phyloP scores from a whole-genome alignment of 2,113 vertebrate species.

The Hippolais icterina region DNA sequence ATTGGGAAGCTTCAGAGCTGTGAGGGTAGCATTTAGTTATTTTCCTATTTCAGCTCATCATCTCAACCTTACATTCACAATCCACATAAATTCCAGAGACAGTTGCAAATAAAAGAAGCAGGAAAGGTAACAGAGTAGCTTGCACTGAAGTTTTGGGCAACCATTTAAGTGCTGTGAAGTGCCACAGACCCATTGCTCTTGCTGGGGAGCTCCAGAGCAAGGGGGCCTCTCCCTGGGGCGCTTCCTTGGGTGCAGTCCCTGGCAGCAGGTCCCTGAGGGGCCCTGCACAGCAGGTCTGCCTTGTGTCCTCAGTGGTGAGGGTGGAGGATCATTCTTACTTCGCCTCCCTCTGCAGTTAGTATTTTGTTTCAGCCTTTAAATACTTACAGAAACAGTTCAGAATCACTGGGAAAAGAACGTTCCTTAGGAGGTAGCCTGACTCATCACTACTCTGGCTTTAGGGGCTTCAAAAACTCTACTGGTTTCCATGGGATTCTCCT shows the following conservation, averaged over 20 bases:
- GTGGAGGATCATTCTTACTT: not conserved
- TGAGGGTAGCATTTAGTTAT: not conserved
- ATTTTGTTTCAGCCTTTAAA: not conserved
- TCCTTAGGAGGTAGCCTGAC: not conserved
- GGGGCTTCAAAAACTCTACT: not conserved
- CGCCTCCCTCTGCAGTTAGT: not conserved
- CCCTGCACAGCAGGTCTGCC: not conserved
- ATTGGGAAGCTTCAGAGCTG: not conserved
- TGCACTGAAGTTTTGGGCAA: not conserved
- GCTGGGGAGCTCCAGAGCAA: not conserved
- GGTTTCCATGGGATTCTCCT: constrained; percentile 23
- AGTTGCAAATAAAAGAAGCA: not conserved
- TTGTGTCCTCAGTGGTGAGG: not conserved
- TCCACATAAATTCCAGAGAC: not conserved
- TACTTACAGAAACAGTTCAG: not conserved
- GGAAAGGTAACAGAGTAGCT: not conserved
- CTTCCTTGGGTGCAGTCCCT: not conserved
- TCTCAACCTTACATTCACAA: not conserved
- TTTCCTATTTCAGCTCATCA: not conserved
- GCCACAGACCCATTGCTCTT: not conserved
- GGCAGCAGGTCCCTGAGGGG: not conserved
- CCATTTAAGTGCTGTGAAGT: not conserved
- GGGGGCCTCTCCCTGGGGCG: too few species aligned
- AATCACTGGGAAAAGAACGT: not conserved
- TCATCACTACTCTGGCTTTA: not conserved